Percentiles rank a stretch among this genome's conserved stretches.
Evolutionary conservation across 2,797 vertebrate genomes (phyloP).

Genomic region (Lithobates pipiens): DNA sequence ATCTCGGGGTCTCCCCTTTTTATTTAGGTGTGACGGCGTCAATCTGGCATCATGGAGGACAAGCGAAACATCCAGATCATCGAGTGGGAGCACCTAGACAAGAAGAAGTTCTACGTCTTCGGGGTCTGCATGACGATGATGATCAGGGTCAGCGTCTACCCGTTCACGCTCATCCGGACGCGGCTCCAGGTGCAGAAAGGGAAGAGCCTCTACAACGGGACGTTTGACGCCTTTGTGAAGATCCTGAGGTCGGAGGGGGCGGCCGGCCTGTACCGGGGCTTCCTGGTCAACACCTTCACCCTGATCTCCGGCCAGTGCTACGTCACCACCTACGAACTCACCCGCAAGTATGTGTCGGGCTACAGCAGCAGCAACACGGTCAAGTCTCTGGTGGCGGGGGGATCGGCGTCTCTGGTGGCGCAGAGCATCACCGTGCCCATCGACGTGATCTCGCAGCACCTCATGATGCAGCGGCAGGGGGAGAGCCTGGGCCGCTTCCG

Average conservation of each 20-base stretch:
- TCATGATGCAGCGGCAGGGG: conserved; percentile 94
- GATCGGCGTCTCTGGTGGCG: conserved; percentile 92
- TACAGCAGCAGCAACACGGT: conserved; percentile 90
- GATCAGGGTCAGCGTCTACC: conserved; percentile 94
- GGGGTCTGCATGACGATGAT: conserved; percentile 96
- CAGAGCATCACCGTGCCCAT: conserved; percentile 98
- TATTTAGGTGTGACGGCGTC: conserved; percentile 1
- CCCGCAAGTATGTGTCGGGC: conserved; percentile 88
- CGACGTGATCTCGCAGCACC: conserved; percentile 93
- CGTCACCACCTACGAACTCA: conserved; percentile 96
- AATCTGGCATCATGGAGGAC: conserved; percentile 74
- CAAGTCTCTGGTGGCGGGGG: conserved; percentile 93
- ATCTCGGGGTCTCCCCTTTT: neutral
- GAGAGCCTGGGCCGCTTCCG: conserved; percentile 88
- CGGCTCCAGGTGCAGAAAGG: conserved; percentile 94
- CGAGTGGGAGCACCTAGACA: conserved; percentile 98
- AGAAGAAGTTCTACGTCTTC: conserved; percentile 94
- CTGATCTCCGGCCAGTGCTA: conserved; percentile 97
- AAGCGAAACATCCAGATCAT: conserved; percentile 97
- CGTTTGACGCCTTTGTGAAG: conserved; percentile 92
- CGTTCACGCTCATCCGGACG: conserved; percentile 94
- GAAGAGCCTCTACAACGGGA: conserved; percentile 90
- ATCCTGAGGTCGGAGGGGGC: conserved; percentile 88
- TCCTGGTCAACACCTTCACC: conserved; percentile 95
- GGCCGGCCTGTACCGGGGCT: conserved; percentile 90